Percentiles rank a stretch among this genome's conserved stretches.
Evolutionary conservation across 2,888 invertebrate genomes (phyloP).

Genomic region (Notodonta dromedarius): DNA sequence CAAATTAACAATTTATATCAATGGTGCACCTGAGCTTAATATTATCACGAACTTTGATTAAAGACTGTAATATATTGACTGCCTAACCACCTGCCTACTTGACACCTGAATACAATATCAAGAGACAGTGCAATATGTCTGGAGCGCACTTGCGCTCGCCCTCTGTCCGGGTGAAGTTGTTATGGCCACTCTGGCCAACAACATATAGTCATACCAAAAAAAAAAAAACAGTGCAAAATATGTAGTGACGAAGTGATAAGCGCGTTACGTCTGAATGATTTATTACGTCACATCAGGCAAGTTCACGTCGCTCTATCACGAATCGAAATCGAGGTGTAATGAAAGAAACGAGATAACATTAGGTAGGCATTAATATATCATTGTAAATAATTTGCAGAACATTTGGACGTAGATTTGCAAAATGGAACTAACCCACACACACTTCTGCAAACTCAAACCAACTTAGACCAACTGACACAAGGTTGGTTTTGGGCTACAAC

Average conservation of each 20-base stretch:
- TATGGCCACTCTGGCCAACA: no score
- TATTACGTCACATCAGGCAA: neutral
- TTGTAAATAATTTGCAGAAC: no score
- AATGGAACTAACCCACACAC: no score
- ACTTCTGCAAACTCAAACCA: no score
- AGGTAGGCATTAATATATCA: no score
- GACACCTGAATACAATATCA: neutral
- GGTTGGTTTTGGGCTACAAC: no score
- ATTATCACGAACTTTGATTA: slow-evolving; percentile 1
- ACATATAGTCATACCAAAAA: no score
- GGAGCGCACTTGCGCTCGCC: no score
- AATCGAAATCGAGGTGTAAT: neutral
- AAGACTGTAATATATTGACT: neutral
- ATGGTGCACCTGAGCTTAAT: neutral
- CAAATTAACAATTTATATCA: neutral
- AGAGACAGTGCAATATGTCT: neutral
- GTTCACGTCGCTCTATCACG: neutral
- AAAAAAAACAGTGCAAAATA: neutral
- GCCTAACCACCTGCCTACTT: neutral
- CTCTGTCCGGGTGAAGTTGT: no score
- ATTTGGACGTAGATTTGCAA: no score
- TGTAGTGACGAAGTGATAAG: neutral
- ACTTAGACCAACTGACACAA: no score
- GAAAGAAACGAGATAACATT: no score
- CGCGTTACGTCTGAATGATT: neutral